Base-by-base conservation (phyloP, 2,888 invertebrate genomes). In the Brachyopa scutellaris region DNA sequence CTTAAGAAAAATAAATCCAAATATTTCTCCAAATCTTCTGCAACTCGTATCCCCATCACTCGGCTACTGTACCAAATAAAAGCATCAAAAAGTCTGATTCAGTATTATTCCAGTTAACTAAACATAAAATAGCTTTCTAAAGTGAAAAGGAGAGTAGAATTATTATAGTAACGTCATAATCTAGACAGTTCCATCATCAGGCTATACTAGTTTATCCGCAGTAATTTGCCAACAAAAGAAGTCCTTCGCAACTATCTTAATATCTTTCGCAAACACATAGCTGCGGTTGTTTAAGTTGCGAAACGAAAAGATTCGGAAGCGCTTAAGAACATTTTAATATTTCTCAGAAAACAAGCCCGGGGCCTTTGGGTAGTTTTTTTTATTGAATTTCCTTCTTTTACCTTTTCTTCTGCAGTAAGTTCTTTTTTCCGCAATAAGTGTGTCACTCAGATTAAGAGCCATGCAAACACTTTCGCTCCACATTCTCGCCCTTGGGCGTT, bases 371-470 rank as follows among this genome's bases (percentile, higher is more conserved):
- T 38, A 9, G 9, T 51, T 36, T 26, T n/a, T 26, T 36, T 31
- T 59, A 1, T 40, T 15, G n/a, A n/a, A n/a, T n/a, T n/a, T n/a
- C n/a, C n/a, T n/a, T 2, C 3, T 38, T 36, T 29, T 61, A 38
- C 51, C 49, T 45, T 42, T 19, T 45, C 5, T 19, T 13, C 11
- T 2, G 8, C 6, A 13, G n/a, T 11, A 57, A 45, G 26, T 13
- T 15, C 29, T 26, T 69, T 55, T 55, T 53, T 8, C 13, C 40
- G 13, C 19, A 33, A 47, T 62, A 66, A 57, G 66, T 57, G 38
- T 66, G 74, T 66, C 74, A 51, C 49, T 40, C 31, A 49, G 66
- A 74, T 74, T 66, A 66, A 74, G 74, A 59, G 57, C 74, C 74
- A 66, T 66, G 66, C 74, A 74, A 74, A 66, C 74, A 66, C 55